These are phyloP conservation scores for Lethenteron reissneri DNA, from an alignment of 2,113 vertebrate genomes.

Conservation along the genomic window DNA sequence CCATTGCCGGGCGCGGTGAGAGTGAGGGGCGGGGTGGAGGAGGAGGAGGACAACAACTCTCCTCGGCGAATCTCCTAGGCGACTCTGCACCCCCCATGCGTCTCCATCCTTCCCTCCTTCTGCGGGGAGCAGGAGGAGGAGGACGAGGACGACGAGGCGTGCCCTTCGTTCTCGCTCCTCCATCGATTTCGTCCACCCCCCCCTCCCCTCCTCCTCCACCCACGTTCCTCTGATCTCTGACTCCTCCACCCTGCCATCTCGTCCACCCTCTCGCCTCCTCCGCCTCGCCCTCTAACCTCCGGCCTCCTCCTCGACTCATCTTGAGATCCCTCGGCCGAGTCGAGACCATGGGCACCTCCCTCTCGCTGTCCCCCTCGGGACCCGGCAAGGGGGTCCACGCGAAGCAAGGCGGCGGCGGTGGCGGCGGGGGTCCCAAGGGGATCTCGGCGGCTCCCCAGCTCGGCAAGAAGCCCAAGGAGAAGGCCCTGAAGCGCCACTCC, in stretches of 20 bases:
- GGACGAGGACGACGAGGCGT: constrained; percentile 10
- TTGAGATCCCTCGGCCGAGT: constrained; percentile 11
- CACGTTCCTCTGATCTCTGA: constrained; percentile 12
- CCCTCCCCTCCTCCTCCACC: not conserved
- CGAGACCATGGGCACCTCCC: constrained; percentile 55
- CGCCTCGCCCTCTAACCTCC: constrained; percentile 14
- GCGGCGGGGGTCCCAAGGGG: constrained; percentile 16
- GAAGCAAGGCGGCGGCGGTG: constrained; percentile 25
- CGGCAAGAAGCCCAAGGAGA: constrained; percentile 22
- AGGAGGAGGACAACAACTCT: not conserved
- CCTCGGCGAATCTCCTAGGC: constrained; percentile 1
- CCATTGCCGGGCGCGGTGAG: constrained; percentile 7
- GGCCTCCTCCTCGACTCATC: not conserved
- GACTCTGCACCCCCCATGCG: constrained; percentile 1
- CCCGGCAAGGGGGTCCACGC: constrained; percentile 16
- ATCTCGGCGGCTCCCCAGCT: constrained; percentile 13
- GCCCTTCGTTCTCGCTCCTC: not conserved
- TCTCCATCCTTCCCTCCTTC: not conserved
- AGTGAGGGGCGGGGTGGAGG: not conserved
- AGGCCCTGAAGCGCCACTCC: constrained; percentile 50
- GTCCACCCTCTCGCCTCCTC: constrained; percentile 10
- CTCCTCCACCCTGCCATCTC: constrained; percentile 13
- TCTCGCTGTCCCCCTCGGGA: constrained; percentile 48
- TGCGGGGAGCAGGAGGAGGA: not conserved
- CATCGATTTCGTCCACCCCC: not conserved